Conservation (phyloP, 2,113 vertebrate species). For the Willisornis vidua region DNA sequence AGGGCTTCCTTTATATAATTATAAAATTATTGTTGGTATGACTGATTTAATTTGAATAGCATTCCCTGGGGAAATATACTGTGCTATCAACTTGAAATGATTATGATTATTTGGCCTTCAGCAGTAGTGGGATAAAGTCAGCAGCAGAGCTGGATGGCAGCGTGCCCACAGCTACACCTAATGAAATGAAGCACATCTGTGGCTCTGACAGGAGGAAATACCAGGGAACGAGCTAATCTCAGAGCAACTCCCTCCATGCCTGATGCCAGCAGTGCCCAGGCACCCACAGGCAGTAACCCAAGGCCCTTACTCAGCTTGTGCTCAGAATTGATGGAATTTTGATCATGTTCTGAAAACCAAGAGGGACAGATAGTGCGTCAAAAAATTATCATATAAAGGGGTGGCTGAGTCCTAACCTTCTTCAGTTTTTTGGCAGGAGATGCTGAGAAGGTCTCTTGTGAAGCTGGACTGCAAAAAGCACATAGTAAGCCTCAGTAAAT, state of each 20-base stretch:
- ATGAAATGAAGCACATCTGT: slow-evolving; percentile 68
- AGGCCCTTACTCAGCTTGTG: slow-evolving; percentile 6
- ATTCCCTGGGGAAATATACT: slow-evolving; percentile 56
- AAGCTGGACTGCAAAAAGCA: not conserved
- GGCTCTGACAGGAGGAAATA: slow-evolving; percentile 54
- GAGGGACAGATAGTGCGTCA: not conserved
- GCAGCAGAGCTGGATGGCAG: slow-evolving; percentile 44
- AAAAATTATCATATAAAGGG: not conserved
- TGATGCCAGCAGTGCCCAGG: not conserved
- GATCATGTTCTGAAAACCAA: not conserved
- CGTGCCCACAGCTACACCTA: slow-evolving; percentile 67
- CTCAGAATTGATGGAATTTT: not conserved
- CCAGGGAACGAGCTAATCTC: not conserved
- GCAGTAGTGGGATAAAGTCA: slow-evolving; percentile 56
- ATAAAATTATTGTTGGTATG: slow-evolving; percentile 65
- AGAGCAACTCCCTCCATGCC: not conserved
- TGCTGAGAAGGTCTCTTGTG: not conserved
- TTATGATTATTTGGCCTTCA: slow-evolving; percentile 74
- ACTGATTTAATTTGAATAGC: slow-evolving; percentile 70
- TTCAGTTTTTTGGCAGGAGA: not conserved
- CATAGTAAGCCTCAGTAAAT: not conserved
- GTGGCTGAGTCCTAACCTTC: not conserved
- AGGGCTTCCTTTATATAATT: slow-evolving; percentile 57
- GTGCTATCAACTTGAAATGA: slow-evolving; percentile 69
- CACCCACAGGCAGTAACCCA: not conserved